A percentile compares a stretch with the other conserved stretches of the same genome.
Evolutionary conservation across 1,140 invertebrate genomes (phyloP).

Genomic region (Micrasema minimum): DNA sequence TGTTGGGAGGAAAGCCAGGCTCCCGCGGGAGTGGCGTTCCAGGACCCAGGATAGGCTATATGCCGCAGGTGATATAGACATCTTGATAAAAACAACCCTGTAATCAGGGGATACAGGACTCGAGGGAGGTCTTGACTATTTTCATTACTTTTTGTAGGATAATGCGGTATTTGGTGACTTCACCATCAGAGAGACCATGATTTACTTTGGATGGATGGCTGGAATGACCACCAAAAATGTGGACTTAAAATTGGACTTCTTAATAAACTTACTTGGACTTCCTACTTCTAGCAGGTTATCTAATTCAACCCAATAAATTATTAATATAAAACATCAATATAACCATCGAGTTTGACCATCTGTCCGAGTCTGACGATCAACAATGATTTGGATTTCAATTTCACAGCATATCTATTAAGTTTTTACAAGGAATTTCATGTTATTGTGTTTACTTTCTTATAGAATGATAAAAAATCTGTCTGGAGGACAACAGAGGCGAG

Average conservation of each 20-base stretch:
- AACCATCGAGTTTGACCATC: no score
- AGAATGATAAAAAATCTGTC: slow-evolving; percentile 69
- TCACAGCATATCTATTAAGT: no score
- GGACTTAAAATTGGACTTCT: slow-evolving; percentile 82
- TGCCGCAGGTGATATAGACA: slow-evolving; percentile 68
- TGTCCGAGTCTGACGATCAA: no score
- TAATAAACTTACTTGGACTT: slow-evolving; percentile 80
- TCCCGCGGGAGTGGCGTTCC: slow-evolving; percentile 86
- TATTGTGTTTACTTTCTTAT: no score
- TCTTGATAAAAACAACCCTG: background rate
- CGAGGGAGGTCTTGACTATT: no score
- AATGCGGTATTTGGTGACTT: slow-evolving; percentile 92
- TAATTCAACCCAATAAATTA: no score
- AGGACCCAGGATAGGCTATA: slow-evolving; percentile 76
- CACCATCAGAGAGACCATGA: slow-evolving; percentile 88
- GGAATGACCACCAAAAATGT: slow-evolving; percentile 81
- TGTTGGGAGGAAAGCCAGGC: slow-evolving; percentile 86
- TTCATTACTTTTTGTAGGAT: slow-evolving; percentile 72
- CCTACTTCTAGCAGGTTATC: slow-evolving; percentile 69
- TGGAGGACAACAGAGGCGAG: slow-evolving; percentile 89
- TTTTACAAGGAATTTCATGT: no score
- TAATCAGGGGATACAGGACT: slow-evolving; percentile 60
- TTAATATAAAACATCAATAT: no score
- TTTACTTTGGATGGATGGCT: slow-evolving; percentile 91
- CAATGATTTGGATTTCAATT: no score